Percentiles rank a stretch among this genome's conserved stretches.
Conservation (phyloP, 2,113 vertebrate genomes). For the Hippocampus guttulatus region DNA sequence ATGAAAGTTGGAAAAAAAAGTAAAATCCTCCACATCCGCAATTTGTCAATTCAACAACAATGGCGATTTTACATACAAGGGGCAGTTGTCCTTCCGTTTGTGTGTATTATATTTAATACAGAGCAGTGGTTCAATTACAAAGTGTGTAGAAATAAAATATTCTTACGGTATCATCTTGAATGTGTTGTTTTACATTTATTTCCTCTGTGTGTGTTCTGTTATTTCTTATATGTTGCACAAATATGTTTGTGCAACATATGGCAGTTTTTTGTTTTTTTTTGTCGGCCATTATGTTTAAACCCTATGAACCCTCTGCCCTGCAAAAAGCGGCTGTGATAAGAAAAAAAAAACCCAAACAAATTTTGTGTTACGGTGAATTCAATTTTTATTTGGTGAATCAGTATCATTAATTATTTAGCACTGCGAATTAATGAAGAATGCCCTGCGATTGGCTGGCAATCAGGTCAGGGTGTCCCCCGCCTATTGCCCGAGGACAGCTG, state of each 20-base stretch:
- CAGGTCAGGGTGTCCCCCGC: too few species aligned
- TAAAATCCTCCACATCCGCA: too few species aligned
- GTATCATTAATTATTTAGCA: neutral
- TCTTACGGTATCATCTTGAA: too few species aligned
- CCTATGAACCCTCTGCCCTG: neutral
- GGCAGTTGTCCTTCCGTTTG: neutral
- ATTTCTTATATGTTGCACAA: too few species aligned
- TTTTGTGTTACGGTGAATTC: neutral
- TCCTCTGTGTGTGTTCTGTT: neutral
- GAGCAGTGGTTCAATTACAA: neutral
- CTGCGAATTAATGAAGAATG: too few species aligned
- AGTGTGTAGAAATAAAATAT: neutral
- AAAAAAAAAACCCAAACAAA: neutral
- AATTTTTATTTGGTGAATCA: neutral
- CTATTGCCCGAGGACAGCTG: too few species aligned
- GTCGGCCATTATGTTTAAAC: neutral
- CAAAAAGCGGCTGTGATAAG: neutral
- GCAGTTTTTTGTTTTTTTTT: neutral
- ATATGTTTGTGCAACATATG: too few species aligned
- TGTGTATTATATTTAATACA: neutral
- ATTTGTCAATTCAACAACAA: constrained; percentile 18
- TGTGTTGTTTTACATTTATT: neutral
- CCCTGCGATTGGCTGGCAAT: too few species aligned
- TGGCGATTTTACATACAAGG: neutral
- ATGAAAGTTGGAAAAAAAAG: neutral